Conservation (phyloP, 2,888 invertebrate genomes). For the Dysmachus trigonus region DNA sequence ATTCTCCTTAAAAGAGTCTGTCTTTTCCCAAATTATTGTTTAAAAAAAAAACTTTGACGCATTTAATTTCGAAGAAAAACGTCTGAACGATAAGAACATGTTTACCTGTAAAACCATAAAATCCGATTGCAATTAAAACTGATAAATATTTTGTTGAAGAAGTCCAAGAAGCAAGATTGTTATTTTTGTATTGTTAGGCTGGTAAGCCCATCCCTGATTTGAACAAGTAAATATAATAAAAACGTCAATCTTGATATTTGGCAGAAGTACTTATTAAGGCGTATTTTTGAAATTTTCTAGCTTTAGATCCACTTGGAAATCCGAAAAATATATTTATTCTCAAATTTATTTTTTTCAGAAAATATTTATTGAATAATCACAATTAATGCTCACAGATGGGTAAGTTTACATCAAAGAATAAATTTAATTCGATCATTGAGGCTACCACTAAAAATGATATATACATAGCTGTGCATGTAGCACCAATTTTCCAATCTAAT, state of each 20-base stretch:
- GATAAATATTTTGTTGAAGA: background rate
- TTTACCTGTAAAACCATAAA: background rate
- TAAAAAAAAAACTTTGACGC: background rate
- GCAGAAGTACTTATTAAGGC: background rate
- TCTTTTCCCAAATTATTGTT: background rate
- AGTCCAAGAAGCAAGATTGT: background rate
- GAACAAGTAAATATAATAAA: background rate
- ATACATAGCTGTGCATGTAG: constrained; percentile 74
- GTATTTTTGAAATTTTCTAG: background rate
- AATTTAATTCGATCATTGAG: constrained; percentile 78
- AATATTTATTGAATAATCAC: background rate
- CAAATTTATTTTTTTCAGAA: background rate
- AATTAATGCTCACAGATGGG: constrained; percentile 72
- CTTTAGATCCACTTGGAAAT: no score
- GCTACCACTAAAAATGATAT: constrained; percentile 74
- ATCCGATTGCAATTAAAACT: background rate
- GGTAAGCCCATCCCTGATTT: no score
- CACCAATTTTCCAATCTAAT: constrained; percentile 76
- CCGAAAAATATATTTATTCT: no score
- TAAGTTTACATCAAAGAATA: constrained; percentile 78
- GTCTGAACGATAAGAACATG: background rate
- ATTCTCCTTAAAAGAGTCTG: background rate
- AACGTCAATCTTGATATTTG: background rate
- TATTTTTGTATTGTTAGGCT: background rate
- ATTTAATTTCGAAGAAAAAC: background rate